phyloP scores from a whole-genome alignment of 2,113 vertebrate genomes.

The Ptilorrhoa leucosticta region DNA sequence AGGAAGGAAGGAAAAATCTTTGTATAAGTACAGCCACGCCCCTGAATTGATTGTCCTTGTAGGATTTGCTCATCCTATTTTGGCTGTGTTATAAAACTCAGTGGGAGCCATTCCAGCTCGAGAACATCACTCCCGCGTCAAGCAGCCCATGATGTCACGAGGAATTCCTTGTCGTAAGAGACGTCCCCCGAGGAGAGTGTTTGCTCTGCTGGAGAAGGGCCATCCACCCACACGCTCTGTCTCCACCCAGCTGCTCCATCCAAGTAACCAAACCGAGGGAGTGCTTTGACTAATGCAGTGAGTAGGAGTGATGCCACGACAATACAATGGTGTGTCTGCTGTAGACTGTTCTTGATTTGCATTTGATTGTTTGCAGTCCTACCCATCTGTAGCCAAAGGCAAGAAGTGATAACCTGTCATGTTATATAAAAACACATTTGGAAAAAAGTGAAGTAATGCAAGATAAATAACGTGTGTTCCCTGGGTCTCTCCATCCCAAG shows the following conservation, averaged over 20 bases:
- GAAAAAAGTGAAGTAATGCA: not conserved
- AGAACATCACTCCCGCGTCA: not conserved
- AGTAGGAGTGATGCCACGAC: slow-evolving; percentile 37
- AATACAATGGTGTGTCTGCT: slow-evolving; percentile 6
- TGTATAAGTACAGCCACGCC: not conserved
- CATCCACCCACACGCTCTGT: not conserved
- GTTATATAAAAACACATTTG: not conserved
- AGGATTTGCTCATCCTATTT: slow-evolving; percentile 41
- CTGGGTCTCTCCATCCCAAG: not conserved
- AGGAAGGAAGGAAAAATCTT: not conserved
- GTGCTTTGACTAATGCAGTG: slow-evolving; percentile 39
- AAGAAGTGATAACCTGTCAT: slow-evolving; percentile 39
- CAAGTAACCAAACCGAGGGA: slow-evolving; percentile 20
- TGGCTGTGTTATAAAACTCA: not conserved
- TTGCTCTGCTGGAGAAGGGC: not conserved
- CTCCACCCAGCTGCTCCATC: slow-evolving; percentile 36
- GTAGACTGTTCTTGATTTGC: slow-evolving; percentile 41
- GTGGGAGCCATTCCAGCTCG: not conserved
- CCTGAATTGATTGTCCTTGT: slow-evolving; percentile 23
- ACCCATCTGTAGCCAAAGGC: slow-evolving; percentile 43
- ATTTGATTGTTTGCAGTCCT: slow-evolving; percentile 62
- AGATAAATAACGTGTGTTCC: not conserved
- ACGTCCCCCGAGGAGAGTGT: not conserved
- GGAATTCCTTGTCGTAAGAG: slow-evolving; percentile 54
- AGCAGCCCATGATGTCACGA: slow-evolving; percentile 41